These are phyloP conservation scores for Orchesella flavescens DNA, from an alignment of 2,888 invertebrate genomes.

Conservation along the genomic window DNA sequence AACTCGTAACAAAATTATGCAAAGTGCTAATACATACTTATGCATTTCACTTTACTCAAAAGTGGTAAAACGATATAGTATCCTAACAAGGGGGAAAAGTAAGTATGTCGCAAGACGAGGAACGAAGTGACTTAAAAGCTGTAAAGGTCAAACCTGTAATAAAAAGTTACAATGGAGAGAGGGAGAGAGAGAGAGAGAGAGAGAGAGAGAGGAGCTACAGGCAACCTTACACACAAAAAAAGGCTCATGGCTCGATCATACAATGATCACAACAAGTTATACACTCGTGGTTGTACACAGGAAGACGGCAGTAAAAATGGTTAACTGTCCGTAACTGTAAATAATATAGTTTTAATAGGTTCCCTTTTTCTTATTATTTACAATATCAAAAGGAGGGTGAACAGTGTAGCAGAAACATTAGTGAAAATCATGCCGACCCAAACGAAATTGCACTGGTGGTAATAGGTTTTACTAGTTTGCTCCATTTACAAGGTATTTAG, in stretches of 20 bases:
- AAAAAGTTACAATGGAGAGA: slow-evolving; percentile 19
- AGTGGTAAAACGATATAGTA: too few species aligned
- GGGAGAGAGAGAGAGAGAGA: too few species aligned
- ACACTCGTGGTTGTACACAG: slow-evolving; percentile 3
- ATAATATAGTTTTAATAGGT: slow-evolving; percentile 40
- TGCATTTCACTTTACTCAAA: too few species aligned
- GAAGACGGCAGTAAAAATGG: slow-evolving; percentile 54
- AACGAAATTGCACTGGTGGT: slow-evolving; percentile 21
- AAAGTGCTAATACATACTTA: too few species aligned
- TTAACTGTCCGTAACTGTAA: slow-evolving; percentile 56
- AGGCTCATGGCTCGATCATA: too few species aligned
- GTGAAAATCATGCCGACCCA: background rate
- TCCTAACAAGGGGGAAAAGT: too few species aligned
- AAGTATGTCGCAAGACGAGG: too few species aligned
- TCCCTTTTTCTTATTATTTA: slow-evolving; percentile 10
- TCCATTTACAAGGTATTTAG: slow-evolving; percentile 6
- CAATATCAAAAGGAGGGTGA: background rate
- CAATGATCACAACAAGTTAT: background rate
- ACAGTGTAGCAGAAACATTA: background rate
- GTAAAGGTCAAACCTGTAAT: slow-evolving; percentile 21
- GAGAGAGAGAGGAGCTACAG: too few species aligned
- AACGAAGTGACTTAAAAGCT: too few species aligned
- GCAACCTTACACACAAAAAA: background rate
- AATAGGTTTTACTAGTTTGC: slow-evolving; percentile 14
- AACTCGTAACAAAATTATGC: too few species aligned